Evolutionary conservation across 2,113 vertebrate species (phyloP), one percentile per base, ranked within the genome.

Genomic region (Parus major): DNA sequence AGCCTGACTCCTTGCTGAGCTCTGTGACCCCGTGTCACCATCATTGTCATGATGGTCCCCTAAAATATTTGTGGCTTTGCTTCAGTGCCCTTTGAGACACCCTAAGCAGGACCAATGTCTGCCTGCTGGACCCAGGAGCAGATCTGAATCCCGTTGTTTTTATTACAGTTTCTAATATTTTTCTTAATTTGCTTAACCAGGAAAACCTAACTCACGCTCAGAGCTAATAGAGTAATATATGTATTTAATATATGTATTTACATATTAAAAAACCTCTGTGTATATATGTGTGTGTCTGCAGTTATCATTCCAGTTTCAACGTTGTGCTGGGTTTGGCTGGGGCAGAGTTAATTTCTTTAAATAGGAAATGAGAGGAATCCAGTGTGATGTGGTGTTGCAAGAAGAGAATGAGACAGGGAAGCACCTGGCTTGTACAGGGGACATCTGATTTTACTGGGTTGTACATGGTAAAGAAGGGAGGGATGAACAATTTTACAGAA

Each of bases 171-270:
- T 85, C 36, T 82, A 41, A 82, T 41, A n/a, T 21, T 88, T 52
- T 71, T 28, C 52, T 56, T 39, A 21, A 60, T 68, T 85, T 84
- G 17, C 49, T 90, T 71, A 68, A 21, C 20, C 11, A 41, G 22
- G 61, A 44, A 56, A 66, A 66, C 8, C 10, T 35, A 84, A 71
- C 11, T 18, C 12, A 39, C 27, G 4, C 25, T 84, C 39, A 55
- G 36, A 69, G 12, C n/a, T 73, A 57, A 66, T 10, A 36, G 20
- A 10, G 22, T 22, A 14, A 17, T 50, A 12, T 5, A 7, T 39
- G 1, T 31, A 8, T 50, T 7, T 35, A 39, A 2, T 35, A 6
- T 11, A 29, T 5, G 1, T 31, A 8, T 50, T 7, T 35, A 2
- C 33, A 6, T 11, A 29, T 7, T 27, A 6, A 10, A 56, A 29